These are phyloP conservation scores for Papilio polytes DNA, from an alignment of 1,140 invertebrate genomes.

Conservation along the genomic window DNA sequence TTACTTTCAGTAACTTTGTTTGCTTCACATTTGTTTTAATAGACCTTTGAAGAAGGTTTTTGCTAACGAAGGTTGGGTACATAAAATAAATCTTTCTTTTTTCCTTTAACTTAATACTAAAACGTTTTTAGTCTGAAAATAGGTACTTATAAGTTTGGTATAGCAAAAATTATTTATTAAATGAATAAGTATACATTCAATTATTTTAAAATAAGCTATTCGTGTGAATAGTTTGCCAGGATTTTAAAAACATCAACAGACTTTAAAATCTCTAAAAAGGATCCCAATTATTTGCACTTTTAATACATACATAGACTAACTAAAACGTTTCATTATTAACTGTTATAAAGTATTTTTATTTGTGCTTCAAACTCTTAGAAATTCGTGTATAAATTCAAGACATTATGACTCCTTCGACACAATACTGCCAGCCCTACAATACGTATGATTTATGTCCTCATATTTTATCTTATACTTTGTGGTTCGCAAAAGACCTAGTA, in stretches of 20 bases:
- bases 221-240: too few relatives aligned
- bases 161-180: too few relatives aligned
- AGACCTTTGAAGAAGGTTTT: slow-evolving; percentile 1
- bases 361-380: not conserved
- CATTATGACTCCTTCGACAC: not conserved
- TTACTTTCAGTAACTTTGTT: slow-evolving; percentile 1
- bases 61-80: not conserved
- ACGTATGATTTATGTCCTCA: slow-evolving; percentile 17
- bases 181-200: too few relatives aligned
- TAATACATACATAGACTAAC: too few relatives aligned
- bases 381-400: not conserved
- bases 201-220: too few relatives aligned
- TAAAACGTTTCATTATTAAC: too few relatives aligned
- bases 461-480: slow-evolving; percentile 19
- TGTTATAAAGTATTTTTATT: too few relatives aligned
- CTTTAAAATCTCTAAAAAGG: too few relatives aligned
- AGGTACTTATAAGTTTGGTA: too few relatives aligned
- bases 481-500: not conserved
- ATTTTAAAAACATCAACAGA: too few relatives aligned
- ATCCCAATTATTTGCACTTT: too few relatives aligned
- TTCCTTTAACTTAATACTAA: not conserved
- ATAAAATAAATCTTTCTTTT: slow-evolving; percentile 11
- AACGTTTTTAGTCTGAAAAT: too few relatives aligned
- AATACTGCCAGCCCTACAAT: not conserved
- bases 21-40: not conserved